phyloP scores from a whole-genome alignment of 2,797 vertebrate genomes.

The Tiaroga cobitis region DNA sequence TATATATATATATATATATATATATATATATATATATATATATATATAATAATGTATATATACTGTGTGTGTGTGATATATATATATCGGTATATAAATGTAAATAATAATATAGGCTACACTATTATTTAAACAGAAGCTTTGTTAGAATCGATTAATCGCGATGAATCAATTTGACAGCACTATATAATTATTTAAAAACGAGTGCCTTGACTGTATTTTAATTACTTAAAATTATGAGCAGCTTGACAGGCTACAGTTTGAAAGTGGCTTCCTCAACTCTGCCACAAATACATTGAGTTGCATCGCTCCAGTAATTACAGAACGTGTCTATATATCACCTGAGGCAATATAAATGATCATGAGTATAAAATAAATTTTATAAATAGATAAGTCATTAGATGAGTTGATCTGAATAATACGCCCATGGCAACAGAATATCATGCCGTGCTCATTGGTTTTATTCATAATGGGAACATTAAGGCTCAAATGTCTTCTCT shows the following conservation, averaged over 20 bases:
- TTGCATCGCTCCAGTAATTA: constrained; percentile 29
- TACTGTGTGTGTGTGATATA: too few relatives aligned
- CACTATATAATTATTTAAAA: not conserved
- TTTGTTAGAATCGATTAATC: too few relatives aligned
- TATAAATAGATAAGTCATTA: constrained; percentile 40
- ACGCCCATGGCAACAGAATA: constrained; percentile 34
- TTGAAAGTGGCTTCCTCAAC: not conserved
- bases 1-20: too few relatives aligned
- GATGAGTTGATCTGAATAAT: constrained; percentile 43
- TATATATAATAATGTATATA: too few relatives aligned
- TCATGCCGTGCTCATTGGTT: constrained; percentile 24
- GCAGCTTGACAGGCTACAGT: not conserved
- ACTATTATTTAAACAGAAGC: too few relatives aligned
- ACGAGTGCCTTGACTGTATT: not conserved
- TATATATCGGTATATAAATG: too few relatives aligned
- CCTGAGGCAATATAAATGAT: constrained; percentile 36
- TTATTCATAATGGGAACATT: constrained; percentile 44
- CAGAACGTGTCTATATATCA: constrained; percentile 19
- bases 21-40: too few relatives aligned
- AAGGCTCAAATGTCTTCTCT: constrained; percentile 29
- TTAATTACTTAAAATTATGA: not conserved
- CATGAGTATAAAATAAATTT: constrained; percentile 33
- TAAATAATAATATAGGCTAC: too few relatives aligned
- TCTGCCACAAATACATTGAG: not conserved
- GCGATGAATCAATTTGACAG: too few relatives aligned